These are phyloP conservation scores for Bombus haemorrhoidalis DNA, from an alignment of 1,140 invertebrate species.

Conservation along the genomic window DNA sequence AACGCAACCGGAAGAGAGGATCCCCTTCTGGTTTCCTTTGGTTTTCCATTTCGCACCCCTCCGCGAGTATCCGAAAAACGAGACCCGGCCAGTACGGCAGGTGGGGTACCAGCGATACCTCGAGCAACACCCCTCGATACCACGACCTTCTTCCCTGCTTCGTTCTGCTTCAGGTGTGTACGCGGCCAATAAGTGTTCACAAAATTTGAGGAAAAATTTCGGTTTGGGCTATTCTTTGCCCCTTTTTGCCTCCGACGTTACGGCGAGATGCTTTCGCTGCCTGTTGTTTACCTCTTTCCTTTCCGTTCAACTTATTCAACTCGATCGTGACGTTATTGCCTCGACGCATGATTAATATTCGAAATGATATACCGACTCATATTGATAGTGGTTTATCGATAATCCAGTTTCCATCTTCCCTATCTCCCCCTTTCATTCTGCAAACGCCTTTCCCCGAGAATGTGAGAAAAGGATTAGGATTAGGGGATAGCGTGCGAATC, in stretches of 20 bases:
- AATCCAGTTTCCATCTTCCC: conserved; percentile 56
- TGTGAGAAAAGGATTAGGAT: conserved; percentile 81
- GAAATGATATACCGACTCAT: neutral
- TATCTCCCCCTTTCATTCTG: conserved; percentile 41
- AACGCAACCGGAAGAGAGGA: conserved; percentile 61
- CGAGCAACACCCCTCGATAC: conserved; percentile 35
- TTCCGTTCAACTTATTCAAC: no score
- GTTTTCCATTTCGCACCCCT: conserved; percentile 27
- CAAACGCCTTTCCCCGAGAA: conserved; percentile 64
- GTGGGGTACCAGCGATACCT: conserved; percentile 75
- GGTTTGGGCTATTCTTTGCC: conserved; percentile 49
- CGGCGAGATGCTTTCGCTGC: neutral
- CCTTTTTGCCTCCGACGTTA: neutral
- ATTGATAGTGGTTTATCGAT: conserved; percentile 24
- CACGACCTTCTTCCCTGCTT: conserved; percentile 28
- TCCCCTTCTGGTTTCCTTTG: conserved; percentile 52
- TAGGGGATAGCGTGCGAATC: conserved; percentile 66
- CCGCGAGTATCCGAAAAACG: conserved; percentile 62
- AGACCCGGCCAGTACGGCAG: conserved; percentile 65
- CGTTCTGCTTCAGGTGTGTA: conserved; percentile 42
- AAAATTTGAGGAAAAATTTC: conserved; percentile 71
- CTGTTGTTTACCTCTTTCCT: neutral
- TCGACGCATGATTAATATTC: no score
- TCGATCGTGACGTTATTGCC: neutral
- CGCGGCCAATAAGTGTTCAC: conserved; percentile 16